These are phyloP conservation scores for Corythornis leucogaster DNA, from an alignment of 2,797 vertebrate species.

Conservation along the genomic window DNA sequence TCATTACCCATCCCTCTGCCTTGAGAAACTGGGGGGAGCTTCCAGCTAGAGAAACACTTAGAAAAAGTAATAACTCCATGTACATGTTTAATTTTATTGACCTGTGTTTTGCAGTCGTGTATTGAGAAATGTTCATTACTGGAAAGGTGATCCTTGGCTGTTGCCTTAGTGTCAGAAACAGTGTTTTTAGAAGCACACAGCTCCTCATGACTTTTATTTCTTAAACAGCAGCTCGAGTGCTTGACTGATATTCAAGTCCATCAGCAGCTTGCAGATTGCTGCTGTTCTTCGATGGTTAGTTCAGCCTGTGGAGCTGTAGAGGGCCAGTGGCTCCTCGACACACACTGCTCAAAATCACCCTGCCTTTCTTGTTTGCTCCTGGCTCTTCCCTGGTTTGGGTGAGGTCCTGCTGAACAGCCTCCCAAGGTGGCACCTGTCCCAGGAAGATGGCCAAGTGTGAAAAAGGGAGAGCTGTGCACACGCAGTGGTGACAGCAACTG, in stretches of 20 bases:
- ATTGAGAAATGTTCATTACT: not conserved
- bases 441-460: not conserved
- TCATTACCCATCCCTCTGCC: not conserved
- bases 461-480: not conserved
- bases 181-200: too few relatives aligned
- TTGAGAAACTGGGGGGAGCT: not conserved
- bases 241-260: fast-evolving
- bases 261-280: not conserved
- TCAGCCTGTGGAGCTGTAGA: not conserved
- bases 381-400: not conserved
- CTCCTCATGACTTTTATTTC: too few relatives aligned
- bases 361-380: fast-evolving
- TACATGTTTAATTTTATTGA: not conserved
- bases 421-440: not conserved
- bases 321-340: fast-evolving
- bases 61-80: not conserved
- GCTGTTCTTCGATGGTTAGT: not conserved
- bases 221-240: too few relatives aligned
- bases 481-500: not conserved
- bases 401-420: not conserved
- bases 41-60: not conserved
- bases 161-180: not conserved
- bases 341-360: not conserved
- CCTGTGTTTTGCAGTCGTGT: not conserved
- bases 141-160: not conserved